Base-by-base conservation (phyloP, 2,113 vertebrate genomes). In the Odobenus rosmarus region DNA sequence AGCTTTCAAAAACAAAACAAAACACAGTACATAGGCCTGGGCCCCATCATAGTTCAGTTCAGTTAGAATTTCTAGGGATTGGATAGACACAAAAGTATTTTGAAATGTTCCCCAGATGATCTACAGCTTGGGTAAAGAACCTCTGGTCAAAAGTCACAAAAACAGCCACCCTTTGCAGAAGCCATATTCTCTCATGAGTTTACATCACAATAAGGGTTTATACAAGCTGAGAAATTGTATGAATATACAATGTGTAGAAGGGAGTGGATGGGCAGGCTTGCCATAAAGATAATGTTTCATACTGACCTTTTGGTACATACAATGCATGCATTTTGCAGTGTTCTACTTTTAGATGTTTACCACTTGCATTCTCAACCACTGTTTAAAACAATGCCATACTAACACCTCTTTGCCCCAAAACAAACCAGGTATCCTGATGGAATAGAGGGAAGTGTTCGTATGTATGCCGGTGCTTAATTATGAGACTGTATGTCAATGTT, bases 301-400 rank as follows among this genome's bases (percentile, higher is more conserved):
- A 39, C 95, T 97, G 98, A 98, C 97, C 97, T 98, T 98, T 98
- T 67, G 4, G 59, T 81, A 76, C 59, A 61, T 53, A 97, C 97
- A 98, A 97, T 97, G 95, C 96, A 88, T 77, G 95, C 96, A 97
- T 98, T 98, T 98, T 98, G 31, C 71, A 94, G 87, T 74, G 88
- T 96, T 95, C 90, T 49, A 26, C 64, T 96, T 94, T 90, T 62
- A 42, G 71, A 80, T 96, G 81, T 97, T 98, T 98, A 85, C 76
- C 82, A 82, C 88, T 96, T 92, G 69, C 61, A 76, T 86, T 97
- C 74, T 95, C 26, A 90, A 74, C 18, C n/a, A 82, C 95, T 90
- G 57, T 49, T 85, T 84, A 79, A 83, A 88, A 80, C 7, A 59
- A 59, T 57, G 55, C 36, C 51, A 42, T 53, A 87, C 33, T 87